phyloP scores from a whole-genome alignment of 64 coral and sea anemone species.

The Astreopora myriophthalma region DNA sequence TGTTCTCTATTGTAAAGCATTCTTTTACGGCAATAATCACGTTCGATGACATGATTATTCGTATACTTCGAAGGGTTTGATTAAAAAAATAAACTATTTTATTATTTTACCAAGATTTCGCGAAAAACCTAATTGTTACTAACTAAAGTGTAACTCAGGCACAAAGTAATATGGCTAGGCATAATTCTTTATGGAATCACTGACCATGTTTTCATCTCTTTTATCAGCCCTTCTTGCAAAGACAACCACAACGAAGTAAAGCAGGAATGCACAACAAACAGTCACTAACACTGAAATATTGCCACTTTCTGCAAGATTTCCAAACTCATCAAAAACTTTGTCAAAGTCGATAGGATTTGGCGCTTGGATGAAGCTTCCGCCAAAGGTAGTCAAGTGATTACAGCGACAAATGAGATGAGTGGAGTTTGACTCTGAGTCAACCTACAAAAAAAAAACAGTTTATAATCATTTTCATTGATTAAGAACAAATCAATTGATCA shows the following conservation, averaged over 20 bases:
- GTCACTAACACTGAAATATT: slow-evolving; percentile 41
- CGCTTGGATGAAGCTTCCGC: slow-evolving; percentile 13
- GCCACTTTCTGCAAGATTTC: slow-evolving; percentile 6
- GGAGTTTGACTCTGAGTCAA: slow-evolving; percentile 1
- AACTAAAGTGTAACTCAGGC: no score
- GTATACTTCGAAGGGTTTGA: no score
- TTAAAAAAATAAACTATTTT: no score
- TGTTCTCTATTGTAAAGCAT: no score
- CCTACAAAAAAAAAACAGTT: not conserved
- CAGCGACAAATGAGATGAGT: slow-evolving; percentile 10
- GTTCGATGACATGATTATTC: no score
- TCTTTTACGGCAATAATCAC: no score
- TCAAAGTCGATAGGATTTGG: slow-evolving; percentile 44
- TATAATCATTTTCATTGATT: not conserved
- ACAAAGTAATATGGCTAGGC: no score
- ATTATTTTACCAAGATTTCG: no score
- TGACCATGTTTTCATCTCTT: slow-evolving; percentile 22
- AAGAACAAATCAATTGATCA: not conserved
- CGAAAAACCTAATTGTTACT: no score
- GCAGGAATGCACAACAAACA: slow-evolving; percentile 10
- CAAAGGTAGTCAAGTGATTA: slow-evolving; percentile 52
- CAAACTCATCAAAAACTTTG: slow-evolving; percentile 38
- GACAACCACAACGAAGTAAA: not conserved
- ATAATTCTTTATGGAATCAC: no score
- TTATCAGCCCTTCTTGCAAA: slow-evolving; percentile 47